Evolutionary conservation across 2,797 vertebrate genomes (phyloP), one percentile per base, ranked within the genome.

Genomic region (Lacerta bilineata): DNA sequence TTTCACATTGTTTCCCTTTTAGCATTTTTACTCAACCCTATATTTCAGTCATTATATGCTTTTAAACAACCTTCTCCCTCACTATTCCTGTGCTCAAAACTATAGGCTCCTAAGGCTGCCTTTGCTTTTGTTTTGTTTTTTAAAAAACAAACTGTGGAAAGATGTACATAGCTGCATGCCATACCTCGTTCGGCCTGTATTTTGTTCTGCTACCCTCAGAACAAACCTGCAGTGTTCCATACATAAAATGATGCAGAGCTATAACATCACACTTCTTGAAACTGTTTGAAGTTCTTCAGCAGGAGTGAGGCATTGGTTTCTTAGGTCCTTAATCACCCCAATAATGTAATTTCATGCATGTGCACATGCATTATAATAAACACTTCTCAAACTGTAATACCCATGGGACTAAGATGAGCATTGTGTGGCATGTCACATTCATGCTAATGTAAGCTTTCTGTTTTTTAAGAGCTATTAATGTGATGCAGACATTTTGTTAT

Each of bases 291-390:
- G 17, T 85, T 9, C 77, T 85, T 39, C 61, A 85, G 39, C 15
- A 77, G 25, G 36, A 77, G 39, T 77, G 29, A 85, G 77, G 59
- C 27, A 23, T 61, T 85, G 85, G 77, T 59, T 80, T 80, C 33
- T 87, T 81, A 74, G 39, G 43, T 72, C 74, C 46, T 80, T 80
- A 81, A 87, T 87, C 46, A 80, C 17, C 33, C 46, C 68, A 59
- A 71, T 82, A 74, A 74, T 75, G 33, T 75, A 80, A 82, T 81
- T 87, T 72, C 79, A 81, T 87, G 78, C 86, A 72, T 43, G 25
- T 43, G 81, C 41, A n/a, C 86, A 74, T 43, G 68, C 46, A 36
- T 81, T 81, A 78, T 68, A 86, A 86, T 79, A 79, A 86, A 86
- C 41, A 79, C 41, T 69, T 79, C 23, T 39, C 68, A 84, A 72